These are phyloP conservation scores for Drosophila funebris DNA, from an alignment of 1,140 invertebrate species.

Conservation along the genomic window DNA sequence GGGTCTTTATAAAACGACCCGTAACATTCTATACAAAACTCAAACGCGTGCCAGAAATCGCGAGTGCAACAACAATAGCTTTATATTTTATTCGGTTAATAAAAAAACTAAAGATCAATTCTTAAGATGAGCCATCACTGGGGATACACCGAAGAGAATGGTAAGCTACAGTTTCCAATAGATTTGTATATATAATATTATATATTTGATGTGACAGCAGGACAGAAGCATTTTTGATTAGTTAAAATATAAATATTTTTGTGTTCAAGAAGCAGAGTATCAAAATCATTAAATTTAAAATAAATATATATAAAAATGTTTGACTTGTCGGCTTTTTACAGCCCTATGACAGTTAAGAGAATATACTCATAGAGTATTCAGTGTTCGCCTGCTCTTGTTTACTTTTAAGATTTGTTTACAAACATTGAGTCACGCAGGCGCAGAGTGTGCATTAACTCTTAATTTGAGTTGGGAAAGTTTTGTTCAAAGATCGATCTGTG, in stretches of 20 bases:
- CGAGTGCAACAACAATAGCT: conserved; percentile 51
- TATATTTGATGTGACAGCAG: no score
- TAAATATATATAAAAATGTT: no score
- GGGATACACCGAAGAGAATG: conserved; percentile 80
- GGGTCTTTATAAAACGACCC: conserved; percentile 49
- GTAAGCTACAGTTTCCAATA: conserved; percentile 54
- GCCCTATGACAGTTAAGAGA: not conserved
- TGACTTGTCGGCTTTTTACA: not conserved
- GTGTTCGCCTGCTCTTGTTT: conserved; percentile 13
- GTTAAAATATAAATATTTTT: not conserved
- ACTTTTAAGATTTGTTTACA: conserved; percentile 27
- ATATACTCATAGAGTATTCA: conserved; percentile 1
- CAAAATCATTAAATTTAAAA: no score
- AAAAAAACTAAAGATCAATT: conserved; percentile 20
- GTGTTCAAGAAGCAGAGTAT: no score
- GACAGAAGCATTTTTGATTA: not conserved
- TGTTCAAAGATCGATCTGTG: conserved; percentile 3
- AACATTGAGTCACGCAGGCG: conserved; percentile 52
- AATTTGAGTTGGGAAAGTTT: conserved; percentile 21
- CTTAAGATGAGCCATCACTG: conserved; percentile 78
- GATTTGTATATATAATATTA: conserved; percentile 17
- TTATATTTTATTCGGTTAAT: conserved; percentile 1
- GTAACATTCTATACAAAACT: conserved; percentile 39
- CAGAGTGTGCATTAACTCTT: conserved; percentile 42
- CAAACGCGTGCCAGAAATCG: conserved; percentile 57